These are phyloP conservation scores for Rhinella marina DNA, from an alignment of 2,797 vertebrate species.

Conservation along the genomic window DNA sequence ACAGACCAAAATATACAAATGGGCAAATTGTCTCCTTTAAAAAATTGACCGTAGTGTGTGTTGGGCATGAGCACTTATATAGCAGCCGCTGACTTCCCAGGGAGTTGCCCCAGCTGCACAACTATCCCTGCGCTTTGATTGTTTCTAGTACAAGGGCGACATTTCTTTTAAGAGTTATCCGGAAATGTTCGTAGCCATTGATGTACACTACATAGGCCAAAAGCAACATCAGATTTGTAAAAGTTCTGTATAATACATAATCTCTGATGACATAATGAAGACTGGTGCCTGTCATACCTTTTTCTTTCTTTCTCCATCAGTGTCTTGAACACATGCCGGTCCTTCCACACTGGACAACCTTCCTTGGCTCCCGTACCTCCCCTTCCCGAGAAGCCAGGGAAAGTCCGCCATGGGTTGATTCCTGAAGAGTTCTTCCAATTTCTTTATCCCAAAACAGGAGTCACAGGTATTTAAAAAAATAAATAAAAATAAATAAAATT, in stretches of 20 bases:
- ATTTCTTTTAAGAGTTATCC: no score
- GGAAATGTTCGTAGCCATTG: no score
- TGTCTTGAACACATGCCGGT: conserved; percentile 77
- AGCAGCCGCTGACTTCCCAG: no score
- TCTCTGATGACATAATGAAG: no score
- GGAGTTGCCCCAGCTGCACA: no score
- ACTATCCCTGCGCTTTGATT: no score
- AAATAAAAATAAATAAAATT: neutral
- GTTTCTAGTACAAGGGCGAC: no score
- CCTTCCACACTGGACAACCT: conserved; percentile 83
- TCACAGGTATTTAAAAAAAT: conserved; percentile 82
- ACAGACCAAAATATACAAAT: no score
- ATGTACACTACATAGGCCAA: neutral
- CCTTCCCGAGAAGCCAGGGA: conserved; percentile 89
- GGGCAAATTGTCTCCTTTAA: no score
- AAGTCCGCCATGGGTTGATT: conserved; percentile 89
- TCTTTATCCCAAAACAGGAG: conserved; percentile 96
- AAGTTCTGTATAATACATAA: no score
- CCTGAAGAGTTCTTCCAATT: conserved; percentile 95
- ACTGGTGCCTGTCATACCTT: neutral
- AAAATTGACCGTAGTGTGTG: no score
- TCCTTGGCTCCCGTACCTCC: conserved; percentile 84
- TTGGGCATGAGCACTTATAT: no score
- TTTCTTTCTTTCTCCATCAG: conserved; percentile 49
- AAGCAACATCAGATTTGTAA: neutral